Evolutionary conservation across 1,140 invertebrate species (phyloP).

Genomic region (Ips typographus): DNA sequence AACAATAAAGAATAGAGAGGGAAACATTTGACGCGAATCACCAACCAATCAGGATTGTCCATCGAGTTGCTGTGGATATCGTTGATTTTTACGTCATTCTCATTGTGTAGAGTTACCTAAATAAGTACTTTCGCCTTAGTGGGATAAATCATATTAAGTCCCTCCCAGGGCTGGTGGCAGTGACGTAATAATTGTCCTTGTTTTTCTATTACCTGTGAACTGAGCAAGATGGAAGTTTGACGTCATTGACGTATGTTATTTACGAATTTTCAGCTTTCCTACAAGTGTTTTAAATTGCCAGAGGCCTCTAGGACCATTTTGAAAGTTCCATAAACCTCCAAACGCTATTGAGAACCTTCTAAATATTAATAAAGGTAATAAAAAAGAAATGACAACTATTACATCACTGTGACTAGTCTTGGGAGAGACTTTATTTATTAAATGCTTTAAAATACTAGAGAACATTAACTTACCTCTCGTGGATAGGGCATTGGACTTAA

Average conservation of each 20-base stretch:
- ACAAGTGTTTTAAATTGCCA: no score
- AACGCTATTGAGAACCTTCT: no score
- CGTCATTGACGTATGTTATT: no score
- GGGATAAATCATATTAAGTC: no score
- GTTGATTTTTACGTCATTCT: conserved; percentile 55
- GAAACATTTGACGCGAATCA: conserved; percentile 77
- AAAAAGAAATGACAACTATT: background rate
- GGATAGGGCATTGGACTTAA: conserved; percentile 72
- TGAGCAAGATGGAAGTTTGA: no score
- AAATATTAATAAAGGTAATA: background rate
- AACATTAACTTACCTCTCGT: conserved; percentile 57
- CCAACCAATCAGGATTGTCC: conserved; percentile 54
- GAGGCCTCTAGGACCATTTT: no score
- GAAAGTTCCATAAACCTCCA: no score
- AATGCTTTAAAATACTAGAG: background rate
- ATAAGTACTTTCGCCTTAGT: background rate
- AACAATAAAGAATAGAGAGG: conserved; percentile 78
- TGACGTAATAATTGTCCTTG: no score
- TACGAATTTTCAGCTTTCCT: no score
- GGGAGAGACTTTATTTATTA: background rate
- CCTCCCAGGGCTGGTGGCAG: no score
- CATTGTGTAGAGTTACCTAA: conserved; percentile 64
- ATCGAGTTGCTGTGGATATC: conserved; percentile 54
- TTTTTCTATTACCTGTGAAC: no score
- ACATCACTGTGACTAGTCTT: no score